Conservation (phyloP, 2,797 vertebrate species). For the Hydrocynus forskahlii region DNA sequence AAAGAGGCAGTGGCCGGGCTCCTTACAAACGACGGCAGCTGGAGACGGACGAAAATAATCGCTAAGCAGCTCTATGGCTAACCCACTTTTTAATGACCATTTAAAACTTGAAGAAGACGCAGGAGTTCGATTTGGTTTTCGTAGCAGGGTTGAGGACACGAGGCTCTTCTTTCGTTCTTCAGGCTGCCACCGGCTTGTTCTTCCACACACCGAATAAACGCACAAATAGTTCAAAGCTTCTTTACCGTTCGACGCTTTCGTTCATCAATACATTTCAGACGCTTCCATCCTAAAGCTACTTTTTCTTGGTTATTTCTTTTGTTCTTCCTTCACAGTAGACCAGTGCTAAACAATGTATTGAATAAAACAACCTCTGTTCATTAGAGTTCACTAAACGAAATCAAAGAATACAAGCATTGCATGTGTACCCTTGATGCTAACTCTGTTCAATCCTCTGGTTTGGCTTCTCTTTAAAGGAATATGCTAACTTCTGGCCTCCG, state of each 20-base stretch:
- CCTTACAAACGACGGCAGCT: constrained; percentile 37
- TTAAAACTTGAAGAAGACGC: constrained; percentile 18
- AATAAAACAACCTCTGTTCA: too few species aligned
- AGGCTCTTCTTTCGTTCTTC: not conserved
- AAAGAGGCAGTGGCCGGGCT: constrained; percentile 17
- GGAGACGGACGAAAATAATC: constrained; percentile 9
- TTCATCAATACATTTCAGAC: not conserved
- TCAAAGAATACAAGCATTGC: not conserved
- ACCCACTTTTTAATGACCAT: constrained; percentile 6
- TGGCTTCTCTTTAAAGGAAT: not conserved
- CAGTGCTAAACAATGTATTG: too few species aligned
- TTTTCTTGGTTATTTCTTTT: not conserved
- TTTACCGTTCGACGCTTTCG: not conserved
- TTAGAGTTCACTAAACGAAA: too few species aligned
- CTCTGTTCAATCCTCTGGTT: not conserved
- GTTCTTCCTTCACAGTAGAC: not conserved
- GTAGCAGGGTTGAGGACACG: not conserved
- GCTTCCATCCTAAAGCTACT: not conserved
- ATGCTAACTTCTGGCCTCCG: not conserved
- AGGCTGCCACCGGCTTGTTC: constrained; percentile 22
- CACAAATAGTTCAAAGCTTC: constrained; percentile 2
- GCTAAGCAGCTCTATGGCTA: constrained; percentile 10
- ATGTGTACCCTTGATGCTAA: not conserved
- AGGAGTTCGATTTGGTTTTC: not conserved
- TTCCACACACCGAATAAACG: constrained; percentile 6